phyloP scores from a whole-genome alignment of 2,113 vertebrate species.

The Archilochus colubris region DNA sequence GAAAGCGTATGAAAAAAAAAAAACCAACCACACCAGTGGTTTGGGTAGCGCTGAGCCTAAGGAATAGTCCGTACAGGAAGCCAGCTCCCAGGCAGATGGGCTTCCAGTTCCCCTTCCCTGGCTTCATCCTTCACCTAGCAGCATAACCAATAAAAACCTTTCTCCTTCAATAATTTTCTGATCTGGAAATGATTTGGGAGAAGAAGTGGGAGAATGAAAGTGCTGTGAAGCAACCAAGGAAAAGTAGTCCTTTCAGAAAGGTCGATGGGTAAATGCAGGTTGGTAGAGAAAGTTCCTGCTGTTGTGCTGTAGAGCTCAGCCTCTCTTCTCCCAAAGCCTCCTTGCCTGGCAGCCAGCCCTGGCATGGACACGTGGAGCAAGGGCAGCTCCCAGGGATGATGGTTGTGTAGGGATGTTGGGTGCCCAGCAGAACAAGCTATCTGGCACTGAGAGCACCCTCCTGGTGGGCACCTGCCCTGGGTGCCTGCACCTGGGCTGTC shows the following conservation, averaged over 20 bases:
- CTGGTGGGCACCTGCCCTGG: fast-evolving
- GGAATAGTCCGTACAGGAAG: neutral
- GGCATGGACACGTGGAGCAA: fast-evolving
- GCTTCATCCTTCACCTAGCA: neutral
- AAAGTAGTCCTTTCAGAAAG: neutral
- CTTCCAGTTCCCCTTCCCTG: neutral
- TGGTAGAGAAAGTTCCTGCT: neutral
- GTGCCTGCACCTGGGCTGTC: neutral
- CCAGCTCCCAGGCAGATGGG: too few relatives aligned
- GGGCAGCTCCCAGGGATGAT: fast-evolving
- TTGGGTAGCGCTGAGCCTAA: neutral
- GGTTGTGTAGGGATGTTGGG: neutral
- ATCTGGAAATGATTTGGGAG: neutral
- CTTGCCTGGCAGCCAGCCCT: neutral
- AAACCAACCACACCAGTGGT: fast-evolving
- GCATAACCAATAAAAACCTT: neutral
- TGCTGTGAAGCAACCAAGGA: neutral
- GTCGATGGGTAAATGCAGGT: neutral
- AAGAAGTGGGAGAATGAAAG: neutral
- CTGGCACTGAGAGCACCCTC: fast-evolving
- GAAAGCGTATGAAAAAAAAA: neutral
- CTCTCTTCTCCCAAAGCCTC: neutral
- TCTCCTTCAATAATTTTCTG: neutral
- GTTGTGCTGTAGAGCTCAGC: neutral
- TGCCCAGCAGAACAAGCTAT: neutral